Evolutionary conservation across 2,888 invertebrate species (phyloP).

Genomic region (Chrysina gloriosa): DNA sequence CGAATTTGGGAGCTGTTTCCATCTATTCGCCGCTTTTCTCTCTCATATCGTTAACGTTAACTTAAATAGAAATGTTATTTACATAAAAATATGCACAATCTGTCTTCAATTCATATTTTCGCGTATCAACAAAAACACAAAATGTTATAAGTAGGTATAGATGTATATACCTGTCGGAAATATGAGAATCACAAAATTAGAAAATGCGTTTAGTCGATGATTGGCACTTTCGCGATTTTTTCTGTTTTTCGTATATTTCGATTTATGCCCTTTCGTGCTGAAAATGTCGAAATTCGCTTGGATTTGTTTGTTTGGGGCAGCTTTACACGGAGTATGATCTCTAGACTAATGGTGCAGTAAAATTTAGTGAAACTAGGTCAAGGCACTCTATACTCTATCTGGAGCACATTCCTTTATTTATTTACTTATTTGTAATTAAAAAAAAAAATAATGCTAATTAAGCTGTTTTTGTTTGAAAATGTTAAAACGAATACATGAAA

Average conservation of each 20-base stretch:
- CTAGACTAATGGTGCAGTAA: too few species aligned
- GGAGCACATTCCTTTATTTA: too few species aligned
- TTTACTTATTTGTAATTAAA: too few species aligned
- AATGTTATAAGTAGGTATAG: too few species aligned
- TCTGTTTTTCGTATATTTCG: background rate
- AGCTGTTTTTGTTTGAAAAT: too few species aligned
- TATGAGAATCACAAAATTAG: background rate
- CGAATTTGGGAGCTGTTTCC: background rate
- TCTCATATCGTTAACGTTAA: background rate
- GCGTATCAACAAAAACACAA: too few species aligned
- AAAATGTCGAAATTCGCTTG: background rate
- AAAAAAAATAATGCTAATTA: too few species aligned
- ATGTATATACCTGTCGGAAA: background rate
- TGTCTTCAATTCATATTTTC: background rate
- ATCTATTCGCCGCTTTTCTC: background rate
- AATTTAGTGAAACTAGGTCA: too few species aligned
- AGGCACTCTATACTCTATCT: too few species aligned
- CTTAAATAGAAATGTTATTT: slow-evolving; percentile 26
- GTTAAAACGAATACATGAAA: too few species aligned
- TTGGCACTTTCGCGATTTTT: slow-evolving; percentile 17
- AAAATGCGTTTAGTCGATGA: background rate
- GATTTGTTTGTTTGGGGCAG: background rate
- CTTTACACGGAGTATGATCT: too few species aligned
- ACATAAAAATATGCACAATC: slow-evolving; percentile 24
- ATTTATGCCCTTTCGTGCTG: background rate